phyloP scores from a whole-genome alignment of 2,113 vertebrate species.

The Donacobius atricapilla region DNA sequence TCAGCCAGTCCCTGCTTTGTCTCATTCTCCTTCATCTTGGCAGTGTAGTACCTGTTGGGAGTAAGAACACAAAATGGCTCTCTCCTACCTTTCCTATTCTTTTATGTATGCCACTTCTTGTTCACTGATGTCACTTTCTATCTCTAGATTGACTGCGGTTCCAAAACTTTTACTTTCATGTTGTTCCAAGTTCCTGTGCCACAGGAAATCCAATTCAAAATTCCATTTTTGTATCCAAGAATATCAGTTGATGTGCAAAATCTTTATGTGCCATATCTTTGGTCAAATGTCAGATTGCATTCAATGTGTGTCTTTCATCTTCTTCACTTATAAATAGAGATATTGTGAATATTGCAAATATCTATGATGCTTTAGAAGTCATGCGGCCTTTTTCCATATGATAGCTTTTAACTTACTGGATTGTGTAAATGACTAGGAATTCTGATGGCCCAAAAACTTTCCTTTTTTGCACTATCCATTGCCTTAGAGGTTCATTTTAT shows the following conservation, averaged over 20 bases:
- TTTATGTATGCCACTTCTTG: not conserved
- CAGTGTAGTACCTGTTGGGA: slow-evolving; percentile 10
- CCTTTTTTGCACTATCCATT: not conserved
- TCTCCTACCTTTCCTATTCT: not conserved
- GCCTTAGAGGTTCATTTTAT: not conserved
- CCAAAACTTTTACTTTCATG: slow-evolving; percentile 18
- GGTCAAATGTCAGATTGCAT: not conserved
- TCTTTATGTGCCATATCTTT: not conserved
- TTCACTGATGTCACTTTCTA: slow-evolving; percentile 16
- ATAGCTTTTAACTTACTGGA: not conserved
- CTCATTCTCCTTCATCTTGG: slow-evolving; percentile 45
- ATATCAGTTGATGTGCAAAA: slow-evolving; percentile 7
- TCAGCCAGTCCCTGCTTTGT: not conserved
- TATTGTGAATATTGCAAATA: slow-evolving; percentile 11
- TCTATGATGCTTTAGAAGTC: not conserved
- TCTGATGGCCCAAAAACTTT: not conserved
- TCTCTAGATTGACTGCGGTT: not conserved
- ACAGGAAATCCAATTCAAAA: slow-evolving; percentile 20
- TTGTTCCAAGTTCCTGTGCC: slow-evolving; percentile 29
- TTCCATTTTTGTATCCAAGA: not conserved
- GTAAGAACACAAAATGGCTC: slow-evolving; percentile 36
- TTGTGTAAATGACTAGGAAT: not conserved
- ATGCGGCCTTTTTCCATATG: not conserved
- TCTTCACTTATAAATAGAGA: slow-evolving; percentile 21
- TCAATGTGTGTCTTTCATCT: slow-evolving; percentile 5